Percentiles rank a stretch among this genome's conserved stretches.
These are phyloP conservation scores for Malurus cyaneus DNA, from an alignment of 2,113 vertebrate genomes.

Conservation along the genomic window DNA sequence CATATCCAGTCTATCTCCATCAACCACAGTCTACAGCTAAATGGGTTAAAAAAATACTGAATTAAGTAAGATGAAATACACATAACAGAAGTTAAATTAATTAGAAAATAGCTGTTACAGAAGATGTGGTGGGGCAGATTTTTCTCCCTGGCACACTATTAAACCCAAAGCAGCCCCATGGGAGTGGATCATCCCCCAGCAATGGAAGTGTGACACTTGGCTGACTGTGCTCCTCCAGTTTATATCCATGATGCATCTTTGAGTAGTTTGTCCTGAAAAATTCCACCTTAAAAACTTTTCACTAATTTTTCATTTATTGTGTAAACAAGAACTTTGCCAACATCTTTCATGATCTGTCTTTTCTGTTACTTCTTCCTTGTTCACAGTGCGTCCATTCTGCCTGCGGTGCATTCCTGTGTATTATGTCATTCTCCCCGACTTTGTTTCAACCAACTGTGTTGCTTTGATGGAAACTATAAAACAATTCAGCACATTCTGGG, in stretches of 20 bases:
- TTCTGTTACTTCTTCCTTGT: background rate
- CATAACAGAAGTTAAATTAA: background rate
- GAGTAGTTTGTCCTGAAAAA: background rate
- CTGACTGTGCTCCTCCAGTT: background rate
- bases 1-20: background rate
- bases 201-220: background rate
- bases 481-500: constrained; percentile 27
- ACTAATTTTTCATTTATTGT: background rate
- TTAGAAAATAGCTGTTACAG: background rate
- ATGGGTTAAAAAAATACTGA: background rate
- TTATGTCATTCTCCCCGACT: background rate
- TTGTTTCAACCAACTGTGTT: background rate
- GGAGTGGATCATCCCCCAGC: background rate
- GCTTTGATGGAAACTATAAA: constrained; percentile 23
- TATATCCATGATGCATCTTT: background rate
- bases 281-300: background rate
- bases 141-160: background rate
- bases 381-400: background rate
- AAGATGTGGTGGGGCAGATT: background rate
- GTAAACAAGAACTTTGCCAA: constrained; percentile 15
- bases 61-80: background rate
- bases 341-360: background rate
- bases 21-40: background rate
- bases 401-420: background rate
- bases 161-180: background rate